These are phyloP conservation scores for Oceanites oceanicus DNA, from an alignment of 2,113 vertebrate species.

Conservation along the genomic window DNA sequence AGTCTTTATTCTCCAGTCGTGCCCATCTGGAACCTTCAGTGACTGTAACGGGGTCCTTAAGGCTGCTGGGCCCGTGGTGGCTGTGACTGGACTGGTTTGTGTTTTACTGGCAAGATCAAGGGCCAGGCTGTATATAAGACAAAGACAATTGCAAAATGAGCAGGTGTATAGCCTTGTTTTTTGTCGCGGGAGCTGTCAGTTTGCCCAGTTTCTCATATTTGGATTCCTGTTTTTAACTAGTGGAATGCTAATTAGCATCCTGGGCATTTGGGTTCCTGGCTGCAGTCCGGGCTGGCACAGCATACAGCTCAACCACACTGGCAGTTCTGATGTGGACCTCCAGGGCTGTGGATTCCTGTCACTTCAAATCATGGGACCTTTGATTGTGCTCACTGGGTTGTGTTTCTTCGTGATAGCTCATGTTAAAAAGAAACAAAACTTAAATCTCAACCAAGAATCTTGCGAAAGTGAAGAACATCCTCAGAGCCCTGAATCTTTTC, in stretches of 20 bases:
- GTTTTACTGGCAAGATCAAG: constrained; percentile 76
- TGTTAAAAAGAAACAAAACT: constrained; percentile 75
- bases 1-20: constrained; percentile 76
- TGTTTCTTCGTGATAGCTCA: constrained; percentile 81
- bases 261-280: constrained; percentile 80
- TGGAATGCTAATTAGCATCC: constrained; percentile 78
- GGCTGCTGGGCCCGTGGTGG: constrained; percentile 70
- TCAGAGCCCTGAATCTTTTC: constrained; percentile 62
- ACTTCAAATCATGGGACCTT: constrained; percentile 80
- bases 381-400: constrained; percentile 79
- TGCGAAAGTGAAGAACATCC: constrained; percentile 62
- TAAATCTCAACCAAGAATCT: constrained; percentile 58
- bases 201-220: constrained; percentile 80
- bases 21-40: constrained; percentile 48
- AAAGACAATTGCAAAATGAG: constrained; percentile 47
- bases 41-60: constrained; percentile 72
- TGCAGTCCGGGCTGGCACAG: constrained; percentile 59
- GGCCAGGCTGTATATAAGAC: constrained; percentile 64
- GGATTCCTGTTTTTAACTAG: constrained; percentile 79
- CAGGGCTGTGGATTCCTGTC: constrained; percentile 76
- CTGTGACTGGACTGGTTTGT: constrained; percentile 64
- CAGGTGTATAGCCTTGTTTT: constrained; percentile 65
- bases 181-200: constrained; percentile 76
- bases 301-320: constrained; percentile 61
- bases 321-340: background rate